Evolutionary conservation across 2,113 vertebrate species (phyloP).

Genomic region (Benitochromis conjunctus): DNA sequence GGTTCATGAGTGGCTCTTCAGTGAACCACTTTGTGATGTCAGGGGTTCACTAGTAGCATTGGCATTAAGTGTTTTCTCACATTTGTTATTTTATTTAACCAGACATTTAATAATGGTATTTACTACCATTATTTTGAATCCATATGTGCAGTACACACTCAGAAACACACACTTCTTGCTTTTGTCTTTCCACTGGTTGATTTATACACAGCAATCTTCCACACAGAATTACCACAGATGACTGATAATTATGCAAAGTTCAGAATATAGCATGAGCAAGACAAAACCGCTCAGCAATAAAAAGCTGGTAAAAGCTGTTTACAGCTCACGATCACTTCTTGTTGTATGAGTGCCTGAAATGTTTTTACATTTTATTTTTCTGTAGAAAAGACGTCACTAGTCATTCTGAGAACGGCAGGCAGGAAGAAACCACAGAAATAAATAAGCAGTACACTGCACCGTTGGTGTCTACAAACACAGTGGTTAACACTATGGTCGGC

Average conservation of each 20-base stretch:
- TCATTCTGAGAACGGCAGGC: not conserved
- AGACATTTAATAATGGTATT: not conserved
- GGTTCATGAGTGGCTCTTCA: not conserved
- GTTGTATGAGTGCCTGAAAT: not conserved
- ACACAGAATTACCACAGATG: not conserved
- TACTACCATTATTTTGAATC: not conserved
- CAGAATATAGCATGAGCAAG: too few species aligned
- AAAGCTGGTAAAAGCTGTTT: not conserved
- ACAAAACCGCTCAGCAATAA: constrained; percentile 17
- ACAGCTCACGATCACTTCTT: not conserved
- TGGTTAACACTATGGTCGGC: not conserved
- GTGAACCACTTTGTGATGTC: not conserved
- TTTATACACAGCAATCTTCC: not conserved
- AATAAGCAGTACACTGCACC: not conserved
- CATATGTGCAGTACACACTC: not conserved
- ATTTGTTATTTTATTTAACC: not conserved
- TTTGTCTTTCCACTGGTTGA: not conserved
- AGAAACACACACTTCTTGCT: not conserved
- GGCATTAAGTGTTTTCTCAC: not conserved
- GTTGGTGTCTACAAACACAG: not conserved
- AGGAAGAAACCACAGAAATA: not conserved
- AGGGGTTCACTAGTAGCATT: not conserved
- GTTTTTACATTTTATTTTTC: not conserved
- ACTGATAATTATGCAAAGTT: not conserved
- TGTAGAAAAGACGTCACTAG: not conserved